Evolutionary conservation across 2,113 vertebrate species (phyloP), one percentile per base, ranked within the genome.

Genomic region (Psittacula cyanocephala): DNA sequence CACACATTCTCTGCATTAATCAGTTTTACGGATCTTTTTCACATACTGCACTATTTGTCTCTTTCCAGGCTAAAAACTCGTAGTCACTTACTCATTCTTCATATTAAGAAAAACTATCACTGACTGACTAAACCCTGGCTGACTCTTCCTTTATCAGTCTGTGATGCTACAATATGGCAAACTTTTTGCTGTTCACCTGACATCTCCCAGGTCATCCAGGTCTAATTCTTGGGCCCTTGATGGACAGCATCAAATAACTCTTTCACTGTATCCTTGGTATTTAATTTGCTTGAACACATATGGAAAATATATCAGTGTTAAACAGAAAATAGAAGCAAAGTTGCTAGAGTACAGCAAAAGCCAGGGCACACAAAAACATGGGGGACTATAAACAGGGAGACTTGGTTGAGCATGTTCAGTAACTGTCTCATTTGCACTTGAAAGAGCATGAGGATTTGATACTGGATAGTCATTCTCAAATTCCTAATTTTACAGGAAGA

Each of bases 301-400:
- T 0, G 1, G 50, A 78, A 91, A 89, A 75, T 9, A 88, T 62
- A 76, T 29, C 15, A 59, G 10, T 0, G 0, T 55, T 65, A 83
- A 33, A 76, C 89, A 87, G 57, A 43, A 72, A 88, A 72, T 0
- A 23, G 49, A 5, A 77, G 20, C 27, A 69, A 71, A 69, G 44
- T 25, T 91, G 41, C 37, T 47, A 52, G 5, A 96, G 41, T 15
- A 22, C 44, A 80, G 27, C 43, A 44, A 80, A 76, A 95, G 29
- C 9, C 35, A 92, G 24, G 9, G 16, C 41, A 53, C 63, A 50
- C 13, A 77, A 64, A 72, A 77, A 4, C 47, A 64, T 0, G 0
- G 9, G 6, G 44, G 44, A 80, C 6, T 55, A 41, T 6, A 71
- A 63, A 50, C 1, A 80, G 17, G 25, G 17, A 53, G 43, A 81